Base-by-base conservation (phyloP, 1,140 invertebrate species). In the Platyura marginata region DNA sequence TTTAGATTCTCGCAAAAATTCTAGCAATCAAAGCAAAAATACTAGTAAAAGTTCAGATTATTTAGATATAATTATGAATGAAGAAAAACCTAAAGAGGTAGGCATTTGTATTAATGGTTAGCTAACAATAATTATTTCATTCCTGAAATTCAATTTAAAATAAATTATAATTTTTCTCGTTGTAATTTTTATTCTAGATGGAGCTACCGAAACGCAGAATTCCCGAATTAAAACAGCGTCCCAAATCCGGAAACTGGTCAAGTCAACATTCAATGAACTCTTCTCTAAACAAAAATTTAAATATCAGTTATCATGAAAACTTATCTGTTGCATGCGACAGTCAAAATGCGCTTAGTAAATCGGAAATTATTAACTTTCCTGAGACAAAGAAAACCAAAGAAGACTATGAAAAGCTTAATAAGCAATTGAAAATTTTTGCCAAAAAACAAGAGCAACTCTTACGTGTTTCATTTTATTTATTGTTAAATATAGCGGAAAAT, bases 401-500 rank as follows among this genome's bases (percentile, higher is more conserved):
- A 53, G 86, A 91, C 54, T 74, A 75, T 51, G 86, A 91, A 51
- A 85, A 82, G 56, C 72, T 77, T 54, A 72, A 76, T 41, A 74
- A 77, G 54, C 87, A 84, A 54, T 75, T 83, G 38, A 78, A 80
- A 52, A 73, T 72, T 44, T 71, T 89, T 44, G 80, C 84, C 18
- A 83, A 80, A 53, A 91, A 93, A 62, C 91, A 98, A 56, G 91
- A 97, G 61, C 85, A 93, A 56, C 64, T 96, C 25, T 59, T 95
- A 21, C 68, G 86, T 66, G 81, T 84, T 41, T 77, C 79, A 11
- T 92, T 91, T 63, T 92, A 95, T 63, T 68, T 98, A 47, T 65
- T 98, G 36, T 63, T 96, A 18, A 96, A 98, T 62, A 80, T 98
- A 54, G 84, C 93, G 5, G 92, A 97, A 63, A 93, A 97, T 66